Conservation (phyloP, 2,888 invertebrate genomes). For the Stenodera caucasica region DNA sequence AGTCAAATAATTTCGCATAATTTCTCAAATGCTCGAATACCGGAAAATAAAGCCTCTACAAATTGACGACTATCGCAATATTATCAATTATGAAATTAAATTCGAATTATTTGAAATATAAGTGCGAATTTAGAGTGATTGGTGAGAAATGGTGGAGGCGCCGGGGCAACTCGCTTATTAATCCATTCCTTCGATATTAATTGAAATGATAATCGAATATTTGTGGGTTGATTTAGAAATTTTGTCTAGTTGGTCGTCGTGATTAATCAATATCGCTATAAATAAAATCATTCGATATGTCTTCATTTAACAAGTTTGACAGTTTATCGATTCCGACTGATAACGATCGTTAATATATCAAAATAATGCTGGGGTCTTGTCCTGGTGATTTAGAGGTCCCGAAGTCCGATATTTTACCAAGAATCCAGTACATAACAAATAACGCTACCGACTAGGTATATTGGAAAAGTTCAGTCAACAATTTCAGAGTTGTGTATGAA, state of each 20-base stretch:
- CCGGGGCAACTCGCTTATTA: background rate
- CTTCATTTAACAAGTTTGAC: constrained; percentile 5
- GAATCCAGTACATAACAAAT: background rate
- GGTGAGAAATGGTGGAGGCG: background rate
- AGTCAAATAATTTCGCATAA: too few species aligned
- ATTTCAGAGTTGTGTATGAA: background rate
- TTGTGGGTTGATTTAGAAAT: too few species aligned
- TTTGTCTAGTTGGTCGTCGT: too few species aligned
- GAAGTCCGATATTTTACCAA: constrained; percentile 14
- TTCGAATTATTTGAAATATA: too few species aligned
- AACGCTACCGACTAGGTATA: background rate
- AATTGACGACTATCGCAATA: too few species aligned
- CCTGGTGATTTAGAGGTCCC: constrained; percentile 26
- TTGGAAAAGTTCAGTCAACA: background rate
- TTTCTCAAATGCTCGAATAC: too few species aligned
- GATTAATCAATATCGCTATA: background rate
- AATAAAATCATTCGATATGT: background rate
- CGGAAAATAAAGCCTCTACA: too few species aligned
- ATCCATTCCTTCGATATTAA: background rate
- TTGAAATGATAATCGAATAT: background rate
- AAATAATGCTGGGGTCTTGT: constrained; percentile 22
- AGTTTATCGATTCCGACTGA: background rate
- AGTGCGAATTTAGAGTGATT: too few species aligned
- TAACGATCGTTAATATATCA: constrained; percentile 29
- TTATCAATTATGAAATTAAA: too few species aligned